Percentiles rank a stretch among this genome's conserved stretches.
Conservation (phyloP, 1,140 invertebrate species). For the Drepana arcuata region DNA sequence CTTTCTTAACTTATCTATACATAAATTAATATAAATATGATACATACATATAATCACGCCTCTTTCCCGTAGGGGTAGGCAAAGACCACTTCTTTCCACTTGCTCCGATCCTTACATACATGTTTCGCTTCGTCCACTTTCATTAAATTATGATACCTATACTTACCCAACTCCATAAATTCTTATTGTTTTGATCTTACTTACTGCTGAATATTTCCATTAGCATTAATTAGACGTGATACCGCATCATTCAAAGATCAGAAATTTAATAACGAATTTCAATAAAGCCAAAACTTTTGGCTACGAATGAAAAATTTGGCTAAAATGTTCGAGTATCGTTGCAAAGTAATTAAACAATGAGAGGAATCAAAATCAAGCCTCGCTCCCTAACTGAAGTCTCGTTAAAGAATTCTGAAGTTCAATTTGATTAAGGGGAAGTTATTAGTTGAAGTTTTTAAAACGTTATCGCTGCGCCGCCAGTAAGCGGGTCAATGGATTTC, state of each 20-base stretch:
- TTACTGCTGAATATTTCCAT: too few species aligned
- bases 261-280: constrained; percentile 1
- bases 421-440: constrained; percentile 29
- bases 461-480: constrained; percentile 14
- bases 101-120: too few species aligned
- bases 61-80: too few species aligned
- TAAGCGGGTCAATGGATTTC: constrained; percentile 39
- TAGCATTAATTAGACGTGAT: too few species aligned
- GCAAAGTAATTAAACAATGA: constrained; percentile 40
- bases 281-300: constrained; percentile 15
- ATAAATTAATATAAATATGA: too few species aligned
- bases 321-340: constrained; percentile 15
- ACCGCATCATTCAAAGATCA: too few species aligned
- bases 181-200: constrained; percentile 2
- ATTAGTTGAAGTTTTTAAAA: constrained; percentile 44
- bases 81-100: too few species aligned
- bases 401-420: constrained; percentile 19
- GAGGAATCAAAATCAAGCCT: constrained; percentile 19
- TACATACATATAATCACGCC: too few species aligned
- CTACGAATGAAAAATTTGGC: constrained; percentile 24
- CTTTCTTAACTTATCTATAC: too few species aligned
- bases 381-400: constrained; percentile 18
- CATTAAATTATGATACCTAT: too few species aligned
- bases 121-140: too few species aligned
- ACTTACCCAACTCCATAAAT: too few species aligned